These are phyloP conservation scores for Tapirus indicus DNA, from an alignment of 2,797 vertebrate species.

Conservation along the genomic window DNA sequence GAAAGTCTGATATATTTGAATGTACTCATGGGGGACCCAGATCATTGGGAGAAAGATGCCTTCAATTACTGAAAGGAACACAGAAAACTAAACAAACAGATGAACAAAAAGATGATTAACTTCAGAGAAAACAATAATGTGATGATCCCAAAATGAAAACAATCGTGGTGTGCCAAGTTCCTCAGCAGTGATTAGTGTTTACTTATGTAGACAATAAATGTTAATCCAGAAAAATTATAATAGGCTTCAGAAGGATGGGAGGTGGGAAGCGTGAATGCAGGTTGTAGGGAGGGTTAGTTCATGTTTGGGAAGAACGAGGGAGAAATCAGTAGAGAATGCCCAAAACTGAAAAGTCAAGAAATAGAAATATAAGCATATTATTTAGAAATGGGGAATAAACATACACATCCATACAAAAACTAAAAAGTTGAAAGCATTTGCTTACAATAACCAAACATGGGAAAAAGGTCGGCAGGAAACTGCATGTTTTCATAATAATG, in stretches of 20 bases:
- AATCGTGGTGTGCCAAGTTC: background rate
- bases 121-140: background rate
- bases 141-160: background rate
- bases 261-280: background rate
- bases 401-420: background rate
- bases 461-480: background rate
- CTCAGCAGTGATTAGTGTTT: background rate
- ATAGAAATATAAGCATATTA: background rate
- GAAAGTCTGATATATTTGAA: background rate
- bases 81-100: background rate
- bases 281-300: background rate
- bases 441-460: background rate
- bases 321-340: background rate
- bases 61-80: background rate
- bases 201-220: background rate
- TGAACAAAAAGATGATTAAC: background rate
- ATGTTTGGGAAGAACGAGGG: background rate
- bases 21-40: background rate
- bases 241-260: background rate
- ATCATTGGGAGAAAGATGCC: background rate
- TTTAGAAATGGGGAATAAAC: too few relatives aligned
- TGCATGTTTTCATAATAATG: background rate
- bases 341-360: too few relatives aligned
- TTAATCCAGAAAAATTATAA: background rate
- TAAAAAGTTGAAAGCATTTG: background rate